Evolutionary conservation across 1,140 invertebrate species (phyloP).

Genomic region (Neoseiulus cucumeris): DNA sequence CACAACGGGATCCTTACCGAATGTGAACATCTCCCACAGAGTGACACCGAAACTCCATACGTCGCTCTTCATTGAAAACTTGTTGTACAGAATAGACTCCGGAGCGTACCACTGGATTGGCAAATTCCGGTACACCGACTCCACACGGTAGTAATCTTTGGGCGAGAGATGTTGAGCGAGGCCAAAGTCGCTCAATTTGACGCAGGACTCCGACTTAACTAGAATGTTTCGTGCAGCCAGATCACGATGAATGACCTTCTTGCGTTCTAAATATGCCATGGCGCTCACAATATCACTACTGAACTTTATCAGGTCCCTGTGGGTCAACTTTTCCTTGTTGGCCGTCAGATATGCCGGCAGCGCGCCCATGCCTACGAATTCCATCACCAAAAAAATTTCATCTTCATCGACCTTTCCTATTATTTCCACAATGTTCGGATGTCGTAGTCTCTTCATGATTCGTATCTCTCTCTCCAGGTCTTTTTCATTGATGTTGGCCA

Average conservation of each 20-base stretch:
- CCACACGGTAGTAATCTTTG: conserved; percentile 45
- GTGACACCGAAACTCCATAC: conserved; percentile 88
- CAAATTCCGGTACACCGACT: conserved; percentile 34
- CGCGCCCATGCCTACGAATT: conserved; percentile 58
- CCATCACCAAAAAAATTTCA: conserved; percentile 61
- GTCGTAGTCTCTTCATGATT: conserved; percentile 56
- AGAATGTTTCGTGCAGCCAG: conserved; percentile 55
- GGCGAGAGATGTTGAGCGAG: conserved; percentile 51
- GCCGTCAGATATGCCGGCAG: conserved; percentile 49
- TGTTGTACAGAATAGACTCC: conserved; percentile 51
- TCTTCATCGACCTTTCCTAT: conserved; percentile 54
- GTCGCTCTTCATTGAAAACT: conserved; percentile 61
- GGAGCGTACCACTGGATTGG: conserved; percentile 38
- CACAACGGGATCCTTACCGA: conserved; percentile 46
- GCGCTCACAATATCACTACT: conserved; percentile 59
- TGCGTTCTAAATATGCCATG: conserved; percentile 63
- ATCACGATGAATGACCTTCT: conserved; percentile 66
- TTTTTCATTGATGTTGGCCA: conserved; percentile 14
- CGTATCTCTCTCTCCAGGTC: conserved; percentile 41
- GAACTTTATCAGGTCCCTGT: conserved; percentile 45
- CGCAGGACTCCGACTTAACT: conserved; percentile 49
- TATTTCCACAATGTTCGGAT: conserved; percentile 68
- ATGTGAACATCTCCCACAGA: conserved; percentile 77
- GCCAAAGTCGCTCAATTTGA: conserved; percentile 83
- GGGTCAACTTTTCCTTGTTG: conserved; percentile 22